Evolutionary conservation across 2,888 invertebrate species (phyloP), one percentile per base, ranked within the genome.

Genomic region (Tortricodes alternella): DNA sequence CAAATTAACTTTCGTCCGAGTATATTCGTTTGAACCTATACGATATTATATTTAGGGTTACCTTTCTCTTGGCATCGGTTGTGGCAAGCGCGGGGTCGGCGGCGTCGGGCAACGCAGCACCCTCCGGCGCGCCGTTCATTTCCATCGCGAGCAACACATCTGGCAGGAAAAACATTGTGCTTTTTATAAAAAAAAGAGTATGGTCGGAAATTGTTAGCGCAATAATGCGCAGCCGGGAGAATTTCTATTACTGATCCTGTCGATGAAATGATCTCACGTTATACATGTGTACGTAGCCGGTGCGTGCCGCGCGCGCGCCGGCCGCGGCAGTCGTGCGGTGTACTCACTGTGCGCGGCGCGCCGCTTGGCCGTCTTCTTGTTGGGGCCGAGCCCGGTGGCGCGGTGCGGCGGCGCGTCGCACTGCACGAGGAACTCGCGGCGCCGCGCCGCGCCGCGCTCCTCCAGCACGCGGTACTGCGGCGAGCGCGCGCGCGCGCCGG

Each of bases 291-390:
- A n/a, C n/a, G n/a, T n/a, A n/a, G n/a, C n/a, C n/a, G n/a, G n/a
- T n/a, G n/a, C n/a, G n/a, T n/a, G n/a, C n/a, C n/a, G n/a, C n/a
- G n/a, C n/a, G n/a, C n/a, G n/a, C n/a, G n/a, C n/a, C n/a, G n/a
- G n/a, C n/a, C n/a, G n/a, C n/a, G n/a, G n/a, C n/a, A n/a, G n/a
- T n/a, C n/a, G n/a, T n/a, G n/a, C n/a, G n/a, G 43, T 32, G 19
- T 60, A 78, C 76, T 65, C 61, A 92, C 92, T 92, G 78, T 98
- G 97, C 1, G 99, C 99, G 32, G 99, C 99, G 71, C 96, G 96
- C 44, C 97, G 93, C 87, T 99, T 99, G 60, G 99, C 99, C 51
- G 97, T 91, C 90, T 98, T 98, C 90, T 99, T 99, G 89, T 97
- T 99, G 50, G 97, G 96, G 6, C 99, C 99, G 27, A 93, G 93